phyloP scores from a whole-genome alignment of 2,113 vertebrate species.

The Paramormyrops kingsleyae region DNA sequence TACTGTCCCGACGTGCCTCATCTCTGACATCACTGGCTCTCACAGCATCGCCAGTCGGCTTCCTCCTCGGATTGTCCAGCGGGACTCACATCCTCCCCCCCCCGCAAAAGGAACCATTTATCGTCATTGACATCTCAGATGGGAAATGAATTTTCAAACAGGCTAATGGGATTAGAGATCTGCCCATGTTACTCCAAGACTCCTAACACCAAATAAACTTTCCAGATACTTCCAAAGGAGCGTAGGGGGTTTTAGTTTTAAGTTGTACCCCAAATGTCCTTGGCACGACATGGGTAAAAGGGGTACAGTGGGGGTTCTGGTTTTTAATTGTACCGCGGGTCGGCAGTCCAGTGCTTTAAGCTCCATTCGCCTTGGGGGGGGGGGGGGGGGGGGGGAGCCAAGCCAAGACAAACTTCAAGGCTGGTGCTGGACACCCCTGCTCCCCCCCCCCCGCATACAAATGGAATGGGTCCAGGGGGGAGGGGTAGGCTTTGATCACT shows the following conservation, averaged over 20 bases:
- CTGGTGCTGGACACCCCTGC: not conserved
- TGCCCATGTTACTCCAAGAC: not conserved
- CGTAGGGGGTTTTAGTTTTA: not conserved
- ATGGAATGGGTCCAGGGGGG: not conserved
- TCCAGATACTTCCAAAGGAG: not conserved
- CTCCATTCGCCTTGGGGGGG: slow-evolving; percentile 12
- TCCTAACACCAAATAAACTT: not conserved
- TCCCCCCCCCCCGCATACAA: not conserved
- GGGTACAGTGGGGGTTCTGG: not conserved
- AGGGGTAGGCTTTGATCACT: slow-evolving; percentile 11
- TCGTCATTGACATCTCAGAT: not conserved
- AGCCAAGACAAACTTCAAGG: not conserved
- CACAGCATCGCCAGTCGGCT: not conserved
- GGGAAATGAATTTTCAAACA: slow-evolving; percentile 2
- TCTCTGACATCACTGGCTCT: not conserved
- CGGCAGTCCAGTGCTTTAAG: slow-evolving; percentile 4
- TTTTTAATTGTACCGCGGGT: not conserved
- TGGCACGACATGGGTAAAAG: not conserved
- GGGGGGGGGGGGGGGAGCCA: not conserved
- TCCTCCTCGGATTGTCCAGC: not conserved
- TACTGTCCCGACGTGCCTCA: not conserved
- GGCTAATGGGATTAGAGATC: slow-evolving; percentile 18
- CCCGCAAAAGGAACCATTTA: not conserved
- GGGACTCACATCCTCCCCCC: not conserved
- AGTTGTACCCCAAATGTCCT: not conserved